These are phyloP conservation scores for Drosophila merina DNA, from an alignment of 2,888 invertebrate genomes.

Conservation along the genomic window DNA sequence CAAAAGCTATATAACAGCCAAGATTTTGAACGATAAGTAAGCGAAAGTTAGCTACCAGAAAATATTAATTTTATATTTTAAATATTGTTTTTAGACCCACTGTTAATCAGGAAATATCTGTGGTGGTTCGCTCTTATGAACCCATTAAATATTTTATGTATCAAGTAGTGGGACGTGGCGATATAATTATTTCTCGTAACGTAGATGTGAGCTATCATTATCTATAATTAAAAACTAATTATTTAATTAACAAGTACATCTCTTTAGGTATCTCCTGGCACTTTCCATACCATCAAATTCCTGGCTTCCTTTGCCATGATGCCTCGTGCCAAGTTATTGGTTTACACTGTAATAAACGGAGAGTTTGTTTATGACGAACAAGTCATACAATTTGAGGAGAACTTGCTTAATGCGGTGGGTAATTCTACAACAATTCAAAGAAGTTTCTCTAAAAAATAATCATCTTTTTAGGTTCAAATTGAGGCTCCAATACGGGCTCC, in stretches of 20 bases:
- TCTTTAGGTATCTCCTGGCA: conserved; percentile 78
- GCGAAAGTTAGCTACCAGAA: conserved; percentile 36
- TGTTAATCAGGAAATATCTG: conserved; percentile 90
- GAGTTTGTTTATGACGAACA: conserved; percentile 95
- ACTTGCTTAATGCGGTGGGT: conserved; percentile 91
- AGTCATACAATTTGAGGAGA: conserved; percentile 91
- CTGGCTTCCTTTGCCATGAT: conserved; percentile 91
- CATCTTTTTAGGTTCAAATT: conserved; percentile 85
- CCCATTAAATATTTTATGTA: conserved; percentile 92
- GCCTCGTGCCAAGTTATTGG: conserved; percentile 92
- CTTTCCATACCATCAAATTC: conserved; percentile 85
- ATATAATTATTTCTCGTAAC: conserved; percentile 91
- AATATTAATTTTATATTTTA: too few relatives aligned
- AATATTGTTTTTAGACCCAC: conserved; percentile 83
- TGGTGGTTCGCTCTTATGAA: conserved; percentile 91
- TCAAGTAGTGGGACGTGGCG: conserved; percentile 93
- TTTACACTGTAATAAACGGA: conserved; percentile 90
- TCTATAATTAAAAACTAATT: background rate
- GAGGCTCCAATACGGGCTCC: conserved; percentile 88
- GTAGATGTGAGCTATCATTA: conserved; percentile 85
- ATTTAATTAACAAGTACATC: too few relatives aligned
- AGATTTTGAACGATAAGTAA: conserved; percentile 85
- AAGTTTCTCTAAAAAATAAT: background rate
- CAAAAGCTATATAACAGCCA: conserved; percentile 83
- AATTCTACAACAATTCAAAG: background rate